Evolutionary conservation across 2,797 vertebrate species (phyloP), one percentile per base, ranked within the genome.

Genomic region (Onychomys arenicola): DNA sequence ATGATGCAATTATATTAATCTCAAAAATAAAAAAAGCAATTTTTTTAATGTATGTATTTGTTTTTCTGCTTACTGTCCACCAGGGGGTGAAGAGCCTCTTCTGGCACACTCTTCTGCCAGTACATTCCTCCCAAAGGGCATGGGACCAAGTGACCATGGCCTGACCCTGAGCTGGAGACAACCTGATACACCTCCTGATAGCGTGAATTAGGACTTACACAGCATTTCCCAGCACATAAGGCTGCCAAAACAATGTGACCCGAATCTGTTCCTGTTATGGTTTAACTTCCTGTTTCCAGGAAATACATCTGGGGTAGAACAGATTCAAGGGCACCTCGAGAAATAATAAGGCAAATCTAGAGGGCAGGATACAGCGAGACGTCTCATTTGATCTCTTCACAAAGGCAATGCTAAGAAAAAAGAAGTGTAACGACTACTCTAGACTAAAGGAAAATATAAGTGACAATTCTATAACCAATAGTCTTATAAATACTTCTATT

Each of bases 221-320:
- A 49, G 40, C 40, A 77, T 25, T 49, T 61, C 40, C 73, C 32
- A 63, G 87, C 40, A 77, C 57, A 49, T 32, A 25, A 0, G 57
- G 32, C 37, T 89, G 57, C 87, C 87, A 40, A 21, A 46, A 29
- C 25, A 61, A 52, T 17, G 57, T 89, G 87, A 63, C 32, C 73
- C 17, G 40, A 89, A 77, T 89, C 57, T 77, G 10, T 43, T 59
- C 86, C n/a, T n/a, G 10, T 29, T 63, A 11, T 63, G 29, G 73
- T 13, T 89, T 77, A 46, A 89, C 43, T 77, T 89, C 57, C 87
- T 63, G 73, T 49, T 63, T 89, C 57, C 87, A 89, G 73, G 43
- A 77, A 76, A 61, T 34, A 32, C 37, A 46, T 21, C 29, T 8
- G 37, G 32, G 9, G 29, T 32, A 65, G 59, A 46, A 46, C 8